Evolutionary conservation across 1,140 invertebrate species (phyloP).

Genomic region (Drosophila micromelanica): DNA sequence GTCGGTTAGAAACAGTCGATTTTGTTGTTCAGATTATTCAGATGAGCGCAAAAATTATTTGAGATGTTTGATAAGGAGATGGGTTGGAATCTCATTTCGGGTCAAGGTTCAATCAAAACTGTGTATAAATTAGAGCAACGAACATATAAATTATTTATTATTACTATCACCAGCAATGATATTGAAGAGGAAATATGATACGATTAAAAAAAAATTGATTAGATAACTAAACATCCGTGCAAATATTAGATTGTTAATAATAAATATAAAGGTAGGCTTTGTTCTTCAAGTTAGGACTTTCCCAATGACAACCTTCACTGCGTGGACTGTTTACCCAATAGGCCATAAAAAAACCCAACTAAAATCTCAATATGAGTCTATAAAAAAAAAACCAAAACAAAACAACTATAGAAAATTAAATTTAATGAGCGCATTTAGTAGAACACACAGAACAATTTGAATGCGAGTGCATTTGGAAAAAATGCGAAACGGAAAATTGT

Average conservation of each 20-base stretch:
- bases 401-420: slow-evolving; percentile 56
- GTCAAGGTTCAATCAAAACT: slow-evolving; percentile 14
- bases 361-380: slow-evolving; percentile 26
- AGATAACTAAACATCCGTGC: no score
- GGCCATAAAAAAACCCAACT: slow-evolving; percentile 24
- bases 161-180: no score
- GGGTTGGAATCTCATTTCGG: neutral
- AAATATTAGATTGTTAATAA: no score
- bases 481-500: slow-evolving; percentile 63
- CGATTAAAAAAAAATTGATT: neutral
- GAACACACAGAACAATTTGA: slow-evolving; percentile 51
- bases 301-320: slow-evolving; percentile 3
- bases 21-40: slow-evolving; percentile 36
- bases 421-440: slow-evolving; percentile 67
- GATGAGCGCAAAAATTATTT: slow-evolving; percentile 8
- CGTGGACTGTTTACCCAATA: slow-evolving; percentile 7
- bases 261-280: neutral
- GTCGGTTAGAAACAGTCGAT: slow-evolving; percentile 24
- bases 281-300: neutral
- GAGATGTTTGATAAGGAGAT: slow-evolving; percentile 31
- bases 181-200: no score
- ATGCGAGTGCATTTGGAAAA: slow-evolving; percentile 63
- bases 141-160: no score
- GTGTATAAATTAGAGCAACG: neutral
- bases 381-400: neutral